phyloP scores from a whole-genome alignment of 2,888 invertebrate species.

The Koerneria pararmatus region DNA sequence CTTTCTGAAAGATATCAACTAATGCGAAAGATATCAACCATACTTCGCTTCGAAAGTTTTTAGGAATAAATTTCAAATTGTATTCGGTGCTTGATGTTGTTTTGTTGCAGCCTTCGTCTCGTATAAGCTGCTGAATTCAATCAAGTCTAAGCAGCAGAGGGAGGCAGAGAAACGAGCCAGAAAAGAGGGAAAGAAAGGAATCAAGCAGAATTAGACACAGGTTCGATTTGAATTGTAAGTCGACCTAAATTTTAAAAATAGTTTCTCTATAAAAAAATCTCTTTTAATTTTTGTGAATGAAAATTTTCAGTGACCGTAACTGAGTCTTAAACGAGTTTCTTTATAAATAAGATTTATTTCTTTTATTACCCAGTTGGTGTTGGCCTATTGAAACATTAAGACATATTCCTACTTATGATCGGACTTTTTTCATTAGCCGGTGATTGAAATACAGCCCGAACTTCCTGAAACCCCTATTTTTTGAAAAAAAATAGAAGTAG shows the following conservation, averaged over 20 bases:
- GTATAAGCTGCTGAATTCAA: too few relatives aligned
- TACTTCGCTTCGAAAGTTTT: too few relatives aligned
- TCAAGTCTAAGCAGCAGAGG: conserved; percentile 15
- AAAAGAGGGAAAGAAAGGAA: conserved; percentile 9
- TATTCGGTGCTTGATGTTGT: too few relatives aligned
- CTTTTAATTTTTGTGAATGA: neutral
- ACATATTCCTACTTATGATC: neutral
- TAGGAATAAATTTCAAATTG: too few relatives aligned
- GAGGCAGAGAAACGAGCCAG: conserved; percentile 3
- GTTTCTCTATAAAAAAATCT: neutral
- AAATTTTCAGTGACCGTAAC: too few relatives aligned
- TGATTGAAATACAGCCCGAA: too few relatives aligned
- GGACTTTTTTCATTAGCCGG: too few relatives aligned
- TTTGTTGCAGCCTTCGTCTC: too few relatives aligned
- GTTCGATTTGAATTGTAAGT: neutral
- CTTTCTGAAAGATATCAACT: too few relatives aligned
- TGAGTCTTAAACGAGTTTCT: neutral
- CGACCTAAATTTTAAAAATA: neutral
- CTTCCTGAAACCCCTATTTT: neutral
- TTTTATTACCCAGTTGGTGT: neutral
- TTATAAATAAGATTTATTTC: neutral
- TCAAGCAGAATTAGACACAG: conserved; percentile 9
- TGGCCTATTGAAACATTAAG: neutral
- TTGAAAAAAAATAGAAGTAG: neutral
- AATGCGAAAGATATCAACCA: too few relatives aligned